These are phyloP conservation scores for Drosophila punjabiensis DNA, from an alignment of 1,140 invertebrate genomes.

Conservation along the genomic window DNA sequence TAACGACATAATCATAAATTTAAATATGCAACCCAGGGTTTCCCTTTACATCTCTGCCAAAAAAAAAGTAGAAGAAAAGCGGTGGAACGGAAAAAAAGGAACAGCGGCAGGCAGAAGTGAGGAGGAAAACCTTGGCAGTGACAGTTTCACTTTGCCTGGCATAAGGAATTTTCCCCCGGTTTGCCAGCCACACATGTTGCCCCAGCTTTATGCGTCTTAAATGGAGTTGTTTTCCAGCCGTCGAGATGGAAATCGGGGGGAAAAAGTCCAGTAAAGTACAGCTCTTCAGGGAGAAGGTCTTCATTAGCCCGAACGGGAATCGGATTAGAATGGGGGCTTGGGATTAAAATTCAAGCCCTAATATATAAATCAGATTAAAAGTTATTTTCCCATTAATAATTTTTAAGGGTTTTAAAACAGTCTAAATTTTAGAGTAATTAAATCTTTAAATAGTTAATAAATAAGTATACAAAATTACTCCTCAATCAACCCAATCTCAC, in stretches of 20 bases:
- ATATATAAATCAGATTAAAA: not conserved
- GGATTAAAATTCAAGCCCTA: not conserved
- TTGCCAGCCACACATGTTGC: slow-evolving; percentile 73
- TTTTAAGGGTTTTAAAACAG: not conserved
- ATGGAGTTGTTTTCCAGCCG: slow-evolving; percentile 65
- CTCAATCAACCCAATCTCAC: not conserved
- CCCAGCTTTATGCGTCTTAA: slow-evolving; percentile 74
- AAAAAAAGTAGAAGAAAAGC: slow-evolving; percentile 28
- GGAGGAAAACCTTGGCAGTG: slow-evolving; percentile 68
- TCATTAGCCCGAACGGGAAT: slow-evolving; percentile 17
- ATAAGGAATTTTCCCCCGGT: slow-evolving; percentile 67
- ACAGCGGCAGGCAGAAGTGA: slow-evolving; percentile 17
- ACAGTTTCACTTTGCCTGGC: slow-evolving; percentile 80
- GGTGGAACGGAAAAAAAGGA: slow-evolving; percentile 19
- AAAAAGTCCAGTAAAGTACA: not conserved
- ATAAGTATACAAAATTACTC: not conserved
- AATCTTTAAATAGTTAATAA: not conserved
- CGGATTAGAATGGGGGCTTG: slow-evolving; percentile 10
- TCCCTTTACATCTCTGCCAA: slow-evolving; percentile 62
- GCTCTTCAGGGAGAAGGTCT: slow-evolving; percentile 5
- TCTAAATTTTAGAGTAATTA: no score
- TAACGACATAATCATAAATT: slow-evolving; percentile 85
- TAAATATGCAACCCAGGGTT: slow-evolving; percentile 77
- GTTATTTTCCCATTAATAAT: not conserved
- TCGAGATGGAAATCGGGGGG: slow-evolving; percentile 5